Conservation (phyloP, 2,888 invertebrate species). For the Sepiola atlantica region DNA sequence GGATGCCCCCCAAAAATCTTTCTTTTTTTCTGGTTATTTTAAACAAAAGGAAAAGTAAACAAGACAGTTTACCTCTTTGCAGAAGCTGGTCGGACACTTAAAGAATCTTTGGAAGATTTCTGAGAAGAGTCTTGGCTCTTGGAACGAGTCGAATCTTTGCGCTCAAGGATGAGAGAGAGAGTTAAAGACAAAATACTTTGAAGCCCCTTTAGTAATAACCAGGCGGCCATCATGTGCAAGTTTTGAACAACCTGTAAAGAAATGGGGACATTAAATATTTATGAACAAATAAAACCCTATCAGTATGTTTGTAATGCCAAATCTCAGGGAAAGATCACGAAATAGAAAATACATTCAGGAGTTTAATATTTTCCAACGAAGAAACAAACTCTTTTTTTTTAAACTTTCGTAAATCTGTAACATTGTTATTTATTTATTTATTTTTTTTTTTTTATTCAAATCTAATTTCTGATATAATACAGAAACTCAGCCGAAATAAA, state of each 20-base stretch:
- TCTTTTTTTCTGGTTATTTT: too few species aligned
- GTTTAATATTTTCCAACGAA: too few species aligned
- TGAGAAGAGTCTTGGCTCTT: conserved; percentile 52
- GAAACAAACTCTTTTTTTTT: too few species aligned
- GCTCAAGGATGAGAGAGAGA: conserved; percentile 66
- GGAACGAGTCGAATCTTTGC: conserved; percentile 60
- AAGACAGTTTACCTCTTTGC: conserved; percentile 59
- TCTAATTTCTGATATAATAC: too few species aligned
- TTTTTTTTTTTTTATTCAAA: too few species aligned
- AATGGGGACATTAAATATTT: background rate
- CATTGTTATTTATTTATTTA: too few species aligned
- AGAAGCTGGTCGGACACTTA: conserved; percentile 59
- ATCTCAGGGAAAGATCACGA: background rate
- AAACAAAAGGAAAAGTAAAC: background rate
- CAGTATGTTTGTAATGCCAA: too few species aligned
- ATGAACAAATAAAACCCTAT: too few species aligned
- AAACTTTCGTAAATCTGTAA: too few species aligned
- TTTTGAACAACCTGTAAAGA: conserved; percentile 80
- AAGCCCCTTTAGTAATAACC: conserved; percentile 89
- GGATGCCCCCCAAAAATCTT: too few species aligned
- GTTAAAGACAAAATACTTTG: conserved; percentile 78
- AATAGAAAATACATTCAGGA: background rate
- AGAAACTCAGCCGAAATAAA: too few species aligned
- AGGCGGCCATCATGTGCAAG: conserved; percentile 89
- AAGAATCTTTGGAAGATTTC: conserved; percentile 53